Evolutionary conservation across 2,797 vertebrate species (phyloP).

Genomic region (Aythya fuligula): DNA sequence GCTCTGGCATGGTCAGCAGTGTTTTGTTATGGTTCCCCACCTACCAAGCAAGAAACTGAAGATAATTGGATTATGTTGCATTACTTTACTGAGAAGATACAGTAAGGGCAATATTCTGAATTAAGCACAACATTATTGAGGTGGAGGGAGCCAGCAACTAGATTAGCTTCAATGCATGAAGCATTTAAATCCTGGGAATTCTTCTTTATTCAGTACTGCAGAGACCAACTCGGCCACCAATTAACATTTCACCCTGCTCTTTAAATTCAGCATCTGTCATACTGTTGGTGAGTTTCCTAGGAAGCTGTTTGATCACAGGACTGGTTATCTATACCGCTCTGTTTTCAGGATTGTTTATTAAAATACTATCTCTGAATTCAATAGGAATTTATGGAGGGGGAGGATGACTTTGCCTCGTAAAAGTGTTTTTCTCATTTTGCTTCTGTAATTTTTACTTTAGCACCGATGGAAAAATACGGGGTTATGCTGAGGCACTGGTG

Average conservation of each 20-base stretch:
- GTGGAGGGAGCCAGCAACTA: background rate
- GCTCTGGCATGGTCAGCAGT: background rate
- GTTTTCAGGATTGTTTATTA: slow-evolving; percentile 28
- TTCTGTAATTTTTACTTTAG: slow-evolving; percentile 1
- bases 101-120: slow-evolving; percentile 9
- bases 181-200: background rate
- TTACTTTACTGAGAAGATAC: background rate
- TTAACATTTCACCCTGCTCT: background rate
- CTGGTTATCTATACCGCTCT: background rate
- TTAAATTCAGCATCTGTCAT: background rate
- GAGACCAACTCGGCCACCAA: background rate
- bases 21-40: background rate
- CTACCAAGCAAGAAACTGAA: background rate
- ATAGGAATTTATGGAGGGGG: background rate
- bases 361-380: slow-evolving; percentile 28
- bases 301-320: background rate
- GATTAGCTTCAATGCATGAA: background rate
- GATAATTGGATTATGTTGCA: background rate
- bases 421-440: background rate
- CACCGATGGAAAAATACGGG: background rate
- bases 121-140: background rate
- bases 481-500: background rate
- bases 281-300: background rate
- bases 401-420: background rate
- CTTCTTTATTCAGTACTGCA: background rate